phyloP scores from a whole-genome alignment of 2,113 vertebrate genomes.

The Plecotus auritus region DNA sequence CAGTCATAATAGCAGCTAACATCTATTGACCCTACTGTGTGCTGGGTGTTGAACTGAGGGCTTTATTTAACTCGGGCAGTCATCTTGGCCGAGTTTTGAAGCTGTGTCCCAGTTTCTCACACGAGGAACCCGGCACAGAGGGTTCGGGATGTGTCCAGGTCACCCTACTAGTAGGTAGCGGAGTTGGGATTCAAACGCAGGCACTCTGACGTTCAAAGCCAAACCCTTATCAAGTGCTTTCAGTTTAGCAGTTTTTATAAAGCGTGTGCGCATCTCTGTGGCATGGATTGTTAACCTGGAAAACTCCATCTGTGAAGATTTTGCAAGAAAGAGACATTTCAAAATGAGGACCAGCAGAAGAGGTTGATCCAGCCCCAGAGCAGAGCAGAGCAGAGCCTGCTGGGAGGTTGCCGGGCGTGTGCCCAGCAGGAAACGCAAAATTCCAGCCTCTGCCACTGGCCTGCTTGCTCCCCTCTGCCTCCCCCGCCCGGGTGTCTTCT shows the following conservation, averaged over 20 bases:
- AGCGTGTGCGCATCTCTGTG: not conserved
- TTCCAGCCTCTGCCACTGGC: too few species aligned
- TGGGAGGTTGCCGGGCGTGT: not conserved
- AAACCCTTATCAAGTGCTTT: not conserved
- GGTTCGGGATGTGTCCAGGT: not conserved
- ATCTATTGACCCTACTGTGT: not conserved
- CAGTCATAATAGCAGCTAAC: not conserved
- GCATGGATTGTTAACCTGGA: not conserved
- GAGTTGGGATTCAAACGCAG: not conserved
- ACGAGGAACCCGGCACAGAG: not conserved
- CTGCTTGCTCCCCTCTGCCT: not conserved
- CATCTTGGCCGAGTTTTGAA: not conserved
- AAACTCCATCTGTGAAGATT: not conserved
- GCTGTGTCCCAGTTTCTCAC: not conserved
- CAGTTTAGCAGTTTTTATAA: not conserved
- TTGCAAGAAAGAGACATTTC: slow-evolving; percentile 22
- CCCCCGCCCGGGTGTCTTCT: not conserved
- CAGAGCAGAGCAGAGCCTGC: not conserved
- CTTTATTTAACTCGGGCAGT: not conserved
- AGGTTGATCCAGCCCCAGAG: not conserved
- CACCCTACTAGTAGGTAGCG: too few species aligned
- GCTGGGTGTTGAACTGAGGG: not conserved
- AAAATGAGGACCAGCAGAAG: not conserved
- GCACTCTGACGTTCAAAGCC: not conserved
- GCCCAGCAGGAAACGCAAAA: not conserved